These are phyloP conservation scores for Stichodactyla helianthus DNA, from an alignment of 64 coral and sea anemone species.

Conservation along the genomic window DNA sequence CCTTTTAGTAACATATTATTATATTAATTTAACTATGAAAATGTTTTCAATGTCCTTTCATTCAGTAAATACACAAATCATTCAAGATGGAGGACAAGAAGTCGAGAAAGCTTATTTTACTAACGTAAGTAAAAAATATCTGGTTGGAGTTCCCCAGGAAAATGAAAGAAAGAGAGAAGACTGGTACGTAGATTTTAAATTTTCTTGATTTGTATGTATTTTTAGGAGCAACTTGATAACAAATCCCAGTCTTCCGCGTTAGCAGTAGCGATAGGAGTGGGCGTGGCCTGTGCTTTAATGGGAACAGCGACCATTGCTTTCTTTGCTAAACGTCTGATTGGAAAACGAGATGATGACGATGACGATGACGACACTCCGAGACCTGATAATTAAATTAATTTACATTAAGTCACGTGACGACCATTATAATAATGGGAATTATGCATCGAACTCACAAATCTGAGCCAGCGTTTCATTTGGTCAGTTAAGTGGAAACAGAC, in stretches of 20 bases:
- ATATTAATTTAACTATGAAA: too few species aligned
- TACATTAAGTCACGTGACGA: not conserved
- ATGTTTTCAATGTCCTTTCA: too few species aligned
- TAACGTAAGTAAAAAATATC: constrained; percentile 20
- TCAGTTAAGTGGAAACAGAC: not conserved
- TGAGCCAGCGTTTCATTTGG: not conserved
- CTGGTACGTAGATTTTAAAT: not conserved
- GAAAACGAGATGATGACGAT: constrained; percentile 35
- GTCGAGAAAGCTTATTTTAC: constrained; percentile 60
- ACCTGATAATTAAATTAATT: constrained; percentile 31
- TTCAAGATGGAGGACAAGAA: constrained; percentile 7
- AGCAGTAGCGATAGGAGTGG: constrained; percentile 79
- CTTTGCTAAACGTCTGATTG: constrained; percentile 60
- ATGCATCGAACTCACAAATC: not conserved
- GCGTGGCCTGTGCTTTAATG: constrained; percentile 73
- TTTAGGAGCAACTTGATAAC: constrained; percentile 73
- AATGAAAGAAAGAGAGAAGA: not conserved
- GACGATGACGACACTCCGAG: constrained; percentile 68
- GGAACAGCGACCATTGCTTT: constrained; percentile 76
- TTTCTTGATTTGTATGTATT: not conserved
- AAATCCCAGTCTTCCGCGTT: constrained; percentile 73
- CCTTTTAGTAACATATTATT: too few species aligned
- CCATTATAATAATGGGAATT: not conserved
- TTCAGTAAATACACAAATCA: constrained; percentile 14
- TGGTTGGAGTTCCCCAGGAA: not conserved